Conservation (phyloP, 2,888 invertebrate genomes). For the Dichetophora obliterata region DNA sequence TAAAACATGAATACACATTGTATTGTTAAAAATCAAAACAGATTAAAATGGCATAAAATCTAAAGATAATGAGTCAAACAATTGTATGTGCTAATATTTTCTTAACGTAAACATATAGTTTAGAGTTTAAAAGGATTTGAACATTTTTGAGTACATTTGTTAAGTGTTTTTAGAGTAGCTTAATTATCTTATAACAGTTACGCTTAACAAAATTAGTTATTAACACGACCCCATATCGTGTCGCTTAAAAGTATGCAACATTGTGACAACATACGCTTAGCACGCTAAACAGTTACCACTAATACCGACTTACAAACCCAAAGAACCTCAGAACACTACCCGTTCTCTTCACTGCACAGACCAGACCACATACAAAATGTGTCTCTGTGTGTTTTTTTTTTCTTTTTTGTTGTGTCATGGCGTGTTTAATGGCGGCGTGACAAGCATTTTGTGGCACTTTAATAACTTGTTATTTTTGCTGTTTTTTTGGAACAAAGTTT, state of each 20-base stretch:
- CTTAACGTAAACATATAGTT: no score
- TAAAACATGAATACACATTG: no score
- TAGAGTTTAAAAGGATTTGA: no score
- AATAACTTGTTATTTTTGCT: constrained; percentile 46
- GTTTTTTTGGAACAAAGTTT: background rate
- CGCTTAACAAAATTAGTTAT: constrained; percentile 5
- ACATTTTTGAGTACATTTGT: no score
- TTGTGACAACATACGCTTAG: background rate
- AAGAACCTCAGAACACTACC: background rate
- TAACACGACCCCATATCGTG: constrained; percentile 45
- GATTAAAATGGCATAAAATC: no score
- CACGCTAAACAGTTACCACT: constrained; percentile 19
- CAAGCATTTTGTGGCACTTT: constrained; percentile 60
- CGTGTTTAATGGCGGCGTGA: constrained; percentile 60
- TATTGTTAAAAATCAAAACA: no score
- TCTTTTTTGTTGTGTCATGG: constrained; percentile 45
- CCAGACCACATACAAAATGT: background rate
- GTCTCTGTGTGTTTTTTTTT: background rate
- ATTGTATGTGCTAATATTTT: no score
- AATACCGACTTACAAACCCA: background rate
- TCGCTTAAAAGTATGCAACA: constrained; percentile 50
- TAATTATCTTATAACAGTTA: background rate
- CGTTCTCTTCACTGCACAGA: background rate
- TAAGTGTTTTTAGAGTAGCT: background rate
- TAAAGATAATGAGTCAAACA: no score